phyloP scores from a whole-genome alignment of 2,113 vertebrate species.

The Leiothrix lutea region DNA sequence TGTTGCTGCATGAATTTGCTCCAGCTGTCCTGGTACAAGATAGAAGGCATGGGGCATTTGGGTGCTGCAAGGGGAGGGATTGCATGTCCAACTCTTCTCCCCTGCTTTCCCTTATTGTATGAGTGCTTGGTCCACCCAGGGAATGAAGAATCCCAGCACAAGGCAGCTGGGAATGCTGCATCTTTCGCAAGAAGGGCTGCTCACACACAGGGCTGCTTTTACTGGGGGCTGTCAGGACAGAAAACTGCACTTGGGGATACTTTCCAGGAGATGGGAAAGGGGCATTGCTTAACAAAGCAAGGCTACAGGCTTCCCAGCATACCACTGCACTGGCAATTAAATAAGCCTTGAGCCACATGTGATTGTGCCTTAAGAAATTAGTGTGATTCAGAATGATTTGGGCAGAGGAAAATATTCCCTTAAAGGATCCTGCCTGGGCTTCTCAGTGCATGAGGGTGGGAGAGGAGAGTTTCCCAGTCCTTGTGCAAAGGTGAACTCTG shows the following conservation, averaged over 20 bases:
- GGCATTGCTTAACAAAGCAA: conserved; percentile 19
- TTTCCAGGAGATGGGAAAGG: neutral
- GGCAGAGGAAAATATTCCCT: conserved; percentile 41
- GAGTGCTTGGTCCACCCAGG: neutral
- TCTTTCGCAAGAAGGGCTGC: neutral
- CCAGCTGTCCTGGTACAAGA: neutral
- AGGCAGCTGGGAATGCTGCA: neutral
- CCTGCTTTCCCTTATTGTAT: neutral
- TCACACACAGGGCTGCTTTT: neutral
- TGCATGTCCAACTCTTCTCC: neutral
- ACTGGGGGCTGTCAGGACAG: neutral
- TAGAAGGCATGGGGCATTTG: neutral
- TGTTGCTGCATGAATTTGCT: neutral
- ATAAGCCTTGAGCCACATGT: conserved; percentile 29
- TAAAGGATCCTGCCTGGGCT: conserved; percentile 16
- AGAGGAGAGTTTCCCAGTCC: conserved; percentile 41
- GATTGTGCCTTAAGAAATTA: conserved; percentile 43
- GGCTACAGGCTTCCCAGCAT: neutral
- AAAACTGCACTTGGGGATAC: neutral
- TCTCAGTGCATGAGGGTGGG: neutral
- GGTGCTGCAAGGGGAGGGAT: neutral
- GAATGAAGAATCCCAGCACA: neutral
- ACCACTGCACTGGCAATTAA: neutral
- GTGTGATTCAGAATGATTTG: conserved; percentile 39
- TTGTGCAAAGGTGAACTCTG: conserved; percentile 56